Base-by-base conservation (phyloP, 2,888 invertebrate genomes). In the Eupithecia tripunctaria region DNA sequence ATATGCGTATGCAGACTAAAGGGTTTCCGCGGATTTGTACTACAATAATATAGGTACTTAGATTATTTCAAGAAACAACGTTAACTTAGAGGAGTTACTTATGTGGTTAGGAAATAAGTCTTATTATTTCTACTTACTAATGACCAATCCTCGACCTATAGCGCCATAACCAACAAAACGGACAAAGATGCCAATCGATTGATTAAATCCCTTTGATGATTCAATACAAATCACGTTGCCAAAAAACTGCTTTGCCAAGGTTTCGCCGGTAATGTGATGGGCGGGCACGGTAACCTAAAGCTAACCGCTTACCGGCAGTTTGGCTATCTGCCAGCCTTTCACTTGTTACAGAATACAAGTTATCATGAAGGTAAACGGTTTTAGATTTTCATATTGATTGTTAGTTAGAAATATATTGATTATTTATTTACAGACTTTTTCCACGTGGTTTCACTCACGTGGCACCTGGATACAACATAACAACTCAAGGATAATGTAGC, bases 301-400 rank as follows among this genome's bases (percentile, higher is more conserved):
- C 72, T 69, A 69, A 72, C 74, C 74, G 69, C 74, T 75, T 75
- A 72, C 72, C 67, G 72, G 70, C 75, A 69, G 59, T 64, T 75
- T 72, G 75, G 75, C 71, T 66, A 72, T 70, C 70, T 67, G 75
- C 75, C 75, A 75, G 64, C 43, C 47, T 64, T 72, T 67, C 69
- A 75, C 64, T 75, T 69, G 68, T 74, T 70, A 75, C 75, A 60
- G 47, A 72, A 69, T 71, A 72, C 70, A 71, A 41, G 69, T 72
- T 67, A 47, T 64, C 59, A 60, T 51, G 47, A 27, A 43, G 65
- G 56, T 51, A 74, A 71, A 70, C 60, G 67, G 64, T 67, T 72
- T 64, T 70, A 67, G 67, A 75, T 70, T 70, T 74, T 67, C 60
- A 67, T 70, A 69, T 32, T 36, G 29, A 29, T 63, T 63, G 29